These are phyloP conservation scores for Phataginus tetradactyla DNA, from an alignment of 2,797 vertebrate genomes.

Conservation along the genomic window DNA sequence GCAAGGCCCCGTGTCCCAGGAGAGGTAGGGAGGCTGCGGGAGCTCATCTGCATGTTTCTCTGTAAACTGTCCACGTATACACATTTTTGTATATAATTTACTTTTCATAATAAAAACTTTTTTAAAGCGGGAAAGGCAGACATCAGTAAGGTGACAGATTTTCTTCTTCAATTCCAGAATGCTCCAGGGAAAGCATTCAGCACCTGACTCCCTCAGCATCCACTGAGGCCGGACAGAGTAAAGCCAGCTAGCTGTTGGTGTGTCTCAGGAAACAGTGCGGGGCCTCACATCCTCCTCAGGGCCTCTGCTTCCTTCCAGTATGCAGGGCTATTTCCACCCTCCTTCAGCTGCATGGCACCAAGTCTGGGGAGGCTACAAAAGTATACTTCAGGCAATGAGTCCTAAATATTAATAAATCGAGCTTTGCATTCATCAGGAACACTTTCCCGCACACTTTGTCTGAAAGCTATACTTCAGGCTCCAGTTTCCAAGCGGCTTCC, in stretches of 20 bases:
- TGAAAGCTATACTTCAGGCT: background rate
- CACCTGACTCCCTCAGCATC: background rate
- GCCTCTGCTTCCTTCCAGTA: background rate
- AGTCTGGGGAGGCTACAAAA: background rate
- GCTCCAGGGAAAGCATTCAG: background rate
- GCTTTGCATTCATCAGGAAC: background rate
- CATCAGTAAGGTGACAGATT: background rate
- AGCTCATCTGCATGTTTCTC: background rate
- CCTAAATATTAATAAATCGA: background rate
- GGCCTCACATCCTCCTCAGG: background rate
- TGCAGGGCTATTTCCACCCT: background rate
- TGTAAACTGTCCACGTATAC: no score
- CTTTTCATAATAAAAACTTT: background rate
- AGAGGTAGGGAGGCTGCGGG: no score
- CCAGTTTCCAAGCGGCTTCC: background rate
- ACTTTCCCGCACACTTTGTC: background rate
- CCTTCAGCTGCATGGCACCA: background rate
- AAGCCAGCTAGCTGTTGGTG: accelerated
- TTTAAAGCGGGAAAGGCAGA: background rate
- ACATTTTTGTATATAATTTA: background rate
- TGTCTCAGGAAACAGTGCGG: accelerated
- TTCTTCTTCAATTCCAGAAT: background rate
- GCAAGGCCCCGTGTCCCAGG: no score
- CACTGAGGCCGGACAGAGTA: accelerated
- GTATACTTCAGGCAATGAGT: background rate